Evolutionary conservation across 92 coral and sea anemone species (phyloP).

Genomic region (Chrysogorgia sp.): DNA sequence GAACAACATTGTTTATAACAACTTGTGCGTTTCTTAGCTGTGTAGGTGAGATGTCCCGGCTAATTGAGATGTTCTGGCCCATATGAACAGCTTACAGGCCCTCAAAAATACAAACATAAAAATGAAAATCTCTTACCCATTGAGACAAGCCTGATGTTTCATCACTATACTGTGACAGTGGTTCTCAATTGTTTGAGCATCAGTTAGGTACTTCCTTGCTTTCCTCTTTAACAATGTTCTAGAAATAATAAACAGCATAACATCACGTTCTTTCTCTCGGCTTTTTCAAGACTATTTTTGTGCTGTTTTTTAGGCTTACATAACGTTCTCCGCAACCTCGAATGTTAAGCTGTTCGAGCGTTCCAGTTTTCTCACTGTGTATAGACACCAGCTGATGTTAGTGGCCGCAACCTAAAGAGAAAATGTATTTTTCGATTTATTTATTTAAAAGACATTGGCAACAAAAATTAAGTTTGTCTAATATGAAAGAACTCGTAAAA

Average conservation of each 20-base stretch:
- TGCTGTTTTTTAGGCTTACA: constrained; percentile 77
- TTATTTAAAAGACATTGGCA: not conserved
- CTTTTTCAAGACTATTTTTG: too few species aligned
- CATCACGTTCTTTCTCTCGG: constrained; percentile 69
- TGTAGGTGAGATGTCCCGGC: too few species aligned
- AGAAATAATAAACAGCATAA: constrained; percentile 50
- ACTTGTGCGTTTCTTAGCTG: too few species aligned
- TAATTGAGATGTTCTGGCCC: too few species aligned
- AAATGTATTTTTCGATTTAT: not conserved
- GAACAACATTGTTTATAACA: too few species aligned
- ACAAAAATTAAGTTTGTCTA: not conserved
- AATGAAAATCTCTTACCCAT: constrained; percentile 13
- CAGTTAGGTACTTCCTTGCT: constrained; percentile 36
- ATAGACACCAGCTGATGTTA: constrained; percentile 69
- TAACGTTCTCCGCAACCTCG: constrained; percentile 59
- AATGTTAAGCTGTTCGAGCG: constrained; percentile 65
- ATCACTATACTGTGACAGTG: constrained; percentile 30
- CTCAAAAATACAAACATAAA: too few species aligned
- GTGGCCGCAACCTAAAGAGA: constrained; percentile 66
- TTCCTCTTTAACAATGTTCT: constrained; percentile 37
- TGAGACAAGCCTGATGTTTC: constrained; percentile 40
- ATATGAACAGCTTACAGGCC: too few species aligned
- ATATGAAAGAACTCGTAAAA: too few species aligned
- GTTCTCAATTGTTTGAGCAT: constrained; percentile 35
- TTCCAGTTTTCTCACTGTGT: constrained; percentile 63